Evolutionary conservation across 2,888 invertebrate species (phyloP), one percentile per base, ranked within the genome.

Genomic region (Julus scanicus): DNA sequence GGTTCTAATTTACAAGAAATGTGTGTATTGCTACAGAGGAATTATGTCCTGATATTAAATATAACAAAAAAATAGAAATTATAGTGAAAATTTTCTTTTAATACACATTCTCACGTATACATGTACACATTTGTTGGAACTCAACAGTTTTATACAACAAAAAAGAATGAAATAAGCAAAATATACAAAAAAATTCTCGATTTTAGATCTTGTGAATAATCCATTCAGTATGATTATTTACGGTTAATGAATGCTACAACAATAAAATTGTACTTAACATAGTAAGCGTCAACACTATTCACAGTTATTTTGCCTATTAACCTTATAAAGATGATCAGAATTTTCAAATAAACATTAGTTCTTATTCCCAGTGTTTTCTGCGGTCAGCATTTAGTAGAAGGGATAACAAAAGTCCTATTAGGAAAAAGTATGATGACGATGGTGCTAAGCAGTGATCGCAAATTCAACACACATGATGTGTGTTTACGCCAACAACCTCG

Each of bases 81-180:
- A 29, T 29, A 11, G 20, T 11, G 6, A 57, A 57, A 17, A 57
- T n/a, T 57, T 17, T 57, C 57, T 5, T 71, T 71, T 71, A 71
- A 71, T 71, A 29, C 71, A 71, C 71, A 29, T 71, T 71, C 20
- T 57, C 57, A 57, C 71, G 20, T 29, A n/a, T n/a, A 71, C 63
- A 63, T n/a, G n/a, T 63, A 63, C 71, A 71, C 71, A 71, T 71
- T 5, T 71, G 71, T 11, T 20, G 71, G 11, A 8, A 71, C 6
- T 11, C 71, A 29, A 29, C 71, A 20, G 71, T 29, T 71, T 9
- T 20, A 71, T 71, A 71, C 71, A 53, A 13, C 53, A 57, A 57
- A 57, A n/a, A 57, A n/a, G 44, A 44, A 44, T 44, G 44, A 44
- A 44, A 44, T 44, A 44, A 71, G 29, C 71, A 63, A 71, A 71